phyloP scores from a whole-genome alignment of 2,797 vertebrate genomes.

The Danio albolineatus region DNA sequence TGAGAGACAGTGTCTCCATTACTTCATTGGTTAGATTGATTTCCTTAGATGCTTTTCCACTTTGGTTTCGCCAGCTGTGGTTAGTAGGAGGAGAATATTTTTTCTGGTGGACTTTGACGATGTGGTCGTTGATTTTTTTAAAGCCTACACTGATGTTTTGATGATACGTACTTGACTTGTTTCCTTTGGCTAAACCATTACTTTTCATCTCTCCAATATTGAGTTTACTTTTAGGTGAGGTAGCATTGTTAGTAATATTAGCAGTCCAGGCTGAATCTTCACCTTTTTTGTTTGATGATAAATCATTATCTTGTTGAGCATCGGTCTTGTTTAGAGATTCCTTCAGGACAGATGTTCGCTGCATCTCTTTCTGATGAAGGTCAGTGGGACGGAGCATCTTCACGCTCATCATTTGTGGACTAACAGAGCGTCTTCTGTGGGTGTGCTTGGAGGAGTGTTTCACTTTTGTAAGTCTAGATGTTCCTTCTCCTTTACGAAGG shows the following conservation, averaged over 20 bases:
- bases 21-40: conserved; percentile 31
- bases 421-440: conserved; percentile 41
- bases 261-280: background rate
- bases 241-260: background rate
- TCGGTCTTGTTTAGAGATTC: background rate
- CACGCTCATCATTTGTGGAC: conserved; percentile 51
- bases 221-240: background rate
- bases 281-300: background rate
- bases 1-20: conserved; percentile 38
- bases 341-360: background rate
- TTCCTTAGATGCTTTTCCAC: conserved; percentile 31
- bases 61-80: conserved; percentile 34
- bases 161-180: conserved; percentile 12
- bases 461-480: conserved; percentile 62
- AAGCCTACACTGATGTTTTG: conserved; percentile 65
- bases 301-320: background rate
- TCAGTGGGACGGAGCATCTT: conserved; percentile 35
- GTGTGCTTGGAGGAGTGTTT: conserved; percentile 54
- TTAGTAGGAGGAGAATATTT: conserved; percentile 44
- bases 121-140: conserved; percentile 73
- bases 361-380: conserved; percentile 26
- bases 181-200: background rate
- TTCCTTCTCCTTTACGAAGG: conserved; percentile 64
- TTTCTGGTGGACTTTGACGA: conserved; percentile 63
- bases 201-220: background rate